These are phyloP conservation scores for Procambarus virginalis DNA, from an alignment of 1,140 invertebrate genomes.

Conservation along the genomic window DNA sequence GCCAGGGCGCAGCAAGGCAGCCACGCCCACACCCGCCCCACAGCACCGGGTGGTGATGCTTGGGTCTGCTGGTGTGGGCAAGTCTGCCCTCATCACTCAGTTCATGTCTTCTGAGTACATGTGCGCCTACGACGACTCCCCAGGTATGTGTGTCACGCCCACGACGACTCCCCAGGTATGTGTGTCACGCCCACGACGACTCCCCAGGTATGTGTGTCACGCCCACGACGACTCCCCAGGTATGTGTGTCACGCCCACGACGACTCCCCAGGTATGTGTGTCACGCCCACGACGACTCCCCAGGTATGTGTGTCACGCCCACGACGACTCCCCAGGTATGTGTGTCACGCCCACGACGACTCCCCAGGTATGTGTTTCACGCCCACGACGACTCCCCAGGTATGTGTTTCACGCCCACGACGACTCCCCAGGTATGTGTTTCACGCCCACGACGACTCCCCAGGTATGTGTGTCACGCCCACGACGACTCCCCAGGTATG, in stretches of 20 bases:
- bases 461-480: no score
- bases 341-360: no score
- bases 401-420: conserved; percentile 76
- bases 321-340: no score
- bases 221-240: no score
- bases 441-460: no score
- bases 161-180: conserved; percentile 80
- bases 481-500: no score
- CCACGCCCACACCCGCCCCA: conserved; percentile 69
- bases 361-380: not conserved
- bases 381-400: conserved; percentile 83
- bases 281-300: conserved; percentile 79
- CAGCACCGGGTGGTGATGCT: conserved; percentile 73
- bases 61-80: conserved; percentile 75
- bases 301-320: conserved; percentile 73
- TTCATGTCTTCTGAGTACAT: conserved; percentile 83
- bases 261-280: conserved; percentile 77
- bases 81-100: conserved; percentile 75
- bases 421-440: conserved; percentile 77
- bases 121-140: conserved; percentile 82
- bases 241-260: conserved; percentile 79
- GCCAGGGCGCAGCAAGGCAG: conserved; percentile 56
- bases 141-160: conserved; percentile 75
- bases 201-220: no score
- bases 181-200: no score